Evolutionary conservation across 2,113 vertebrate genomes (phyloP).

Genomic region (Argyrosomus japonicus): DNA sequence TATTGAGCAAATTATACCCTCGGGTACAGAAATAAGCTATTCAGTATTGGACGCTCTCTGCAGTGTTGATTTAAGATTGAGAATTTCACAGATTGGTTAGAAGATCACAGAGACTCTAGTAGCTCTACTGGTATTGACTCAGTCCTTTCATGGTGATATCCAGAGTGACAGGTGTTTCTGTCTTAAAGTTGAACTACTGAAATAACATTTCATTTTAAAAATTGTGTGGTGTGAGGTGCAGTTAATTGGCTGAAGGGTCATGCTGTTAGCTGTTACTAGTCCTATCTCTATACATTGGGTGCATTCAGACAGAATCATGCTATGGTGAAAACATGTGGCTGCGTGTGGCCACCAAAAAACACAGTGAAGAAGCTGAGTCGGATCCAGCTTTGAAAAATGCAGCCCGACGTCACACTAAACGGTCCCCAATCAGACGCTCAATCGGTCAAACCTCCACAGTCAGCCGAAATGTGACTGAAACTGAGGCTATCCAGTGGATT

Average conservation of each 20-base stretch:
- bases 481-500: too few relatives aligned
- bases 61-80: conserved; percentile 19
- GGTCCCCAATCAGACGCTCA: too few relatives aligned
- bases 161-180: neutral
- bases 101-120: conserved; percentile 10
- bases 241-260: neutral
- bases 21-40: neutral
- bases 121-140: neutral
- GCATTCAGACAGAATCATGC: too few relatives aligned
- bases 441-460: too few relatives aligned
- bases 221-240: too few relatives aligned
- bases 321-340: too few relatives aligned
- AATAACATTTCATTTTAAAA: neutral
- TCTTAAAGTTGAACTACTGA: neutral
- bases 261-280: neutral
- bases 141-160: neutral
- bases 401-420: too few relatives aligned
- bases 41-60: neutral
- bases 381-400: too few relatives aligned
- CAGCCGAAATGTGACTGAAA: too few relatives aligned
- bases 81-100: conserved; percentile 32
- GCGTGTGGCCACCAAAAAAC: too few relatives aligned
- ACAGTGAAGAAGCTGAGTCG: too few relatives aligned
- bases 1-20: conserved; percentile 10
- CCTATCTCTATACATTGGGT: too few relatives aligned